Percentiles rank a stretch among this genome's conserved stretches.
Evolutionary conservation across 2,113 vertebrate species (phyloP).

Genomic region (Lophura nycthemera): DNA sequence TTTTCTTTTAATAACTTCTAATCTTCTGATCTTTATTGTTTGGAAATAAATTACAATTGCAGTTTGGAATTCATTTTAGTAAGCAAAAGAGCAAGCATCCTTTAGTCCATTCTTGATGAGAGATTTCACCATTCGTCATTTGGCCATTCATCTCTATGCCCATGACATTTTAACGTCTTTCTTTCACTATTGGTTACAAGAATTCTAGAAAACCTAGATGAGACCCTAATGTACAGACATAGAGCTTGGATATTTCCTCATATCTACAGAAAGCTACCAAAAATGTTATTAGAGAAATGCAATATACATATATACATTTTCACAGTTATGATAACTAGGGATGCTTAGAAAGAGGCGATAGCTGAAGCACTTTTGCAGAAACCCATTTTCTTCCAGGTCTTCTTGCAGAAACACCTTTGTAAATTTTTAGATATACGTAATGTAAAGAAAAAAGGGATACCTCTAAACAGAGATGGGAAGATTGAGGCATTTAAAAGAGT

Average conservation of each 20-base stretch:
- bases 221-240: not conserved
- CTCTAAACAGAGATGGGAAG: not conserved
- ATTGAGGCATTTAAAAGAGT: slow-evolving; percentile 1
- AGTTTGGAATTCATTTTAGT: not conserved
- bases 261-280: not conserved
- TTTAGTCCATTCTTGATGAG: not conserved
- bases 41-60: not conserved
- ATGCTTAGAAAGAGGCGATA: not conserved
- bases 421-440: not conserved
- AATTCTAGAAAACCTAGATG: not conserved
- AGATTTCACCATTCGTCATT: not conserved
- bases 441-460: not conserved
- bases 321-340: not conserved
- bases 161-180: not conserved
- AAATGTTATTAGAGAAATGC: not conserved
- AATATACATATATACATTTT: not conserved
- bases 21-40: not conserved
- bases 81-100: not conserved
- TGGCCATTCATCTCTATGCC: not conserved
- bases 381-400: not conserved
- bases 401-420: not conserved
- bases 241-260: not conserved
- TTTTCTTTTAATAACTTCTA: slow-evolving; percentile 36
- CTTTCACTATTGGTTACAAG: not conserved
- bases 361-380: not conserved